Evolutionary conservation across 2,113 vertebrate genomes (phyloP).

Genomic region (Sialia sialis): DNA sequence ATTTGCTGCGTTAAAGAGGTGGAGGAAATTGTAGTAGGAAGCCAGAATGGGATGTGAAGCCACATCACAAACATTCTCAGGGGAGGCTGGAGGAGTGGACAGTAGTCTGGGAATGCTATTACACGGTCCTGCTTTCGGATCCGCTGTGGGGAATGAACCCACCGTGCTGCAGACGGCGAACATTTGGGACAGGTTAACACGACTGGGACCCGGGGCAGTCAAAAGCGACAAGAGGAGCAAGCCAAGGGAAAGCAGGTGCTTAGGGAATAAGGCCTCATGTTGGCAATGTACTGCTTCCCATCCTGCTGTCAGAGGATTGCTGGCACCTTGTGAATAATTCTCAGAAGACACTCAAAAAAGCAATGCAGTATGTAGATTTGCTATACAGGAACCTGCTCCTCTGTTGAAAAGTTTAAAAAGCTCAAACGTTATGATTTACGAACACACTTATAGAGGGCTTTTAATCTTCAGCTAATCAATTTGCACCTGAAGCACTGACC

Average conservation of each 20-base stretch:
- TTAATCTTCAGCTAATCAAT: not conserved
- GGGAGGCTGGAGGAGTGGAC: not conserved
- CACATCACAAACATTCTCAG: not conserved
- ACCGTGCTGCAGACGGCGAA: fast-evolving
- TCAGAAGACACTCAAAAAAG: not conserved
- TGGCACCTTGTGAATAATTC: not conserved
- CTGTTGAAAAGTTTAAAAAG: not conserved
- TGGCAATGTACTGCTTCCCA: not conserved
- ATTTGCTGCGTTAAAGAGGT: not conserved
- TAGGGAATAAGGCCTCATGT: not conserved
- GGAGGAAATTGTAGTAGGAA: not conserved
- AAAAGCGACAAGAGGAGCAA: not conserved
- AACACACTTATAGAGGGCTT: not conserved
- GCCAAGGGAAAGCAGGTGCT: not conserved
- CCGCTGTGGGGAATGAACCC: not conserved
- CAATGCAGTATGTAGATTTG: not conserved
- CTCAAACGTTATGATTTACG: fast-evolving
- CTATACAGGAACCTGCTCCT: not conserved
- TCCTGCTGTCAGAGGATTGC: not conserved
- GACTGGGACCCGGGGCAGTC: not conserved
- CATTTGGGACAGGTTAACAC: too few relatives aligned
- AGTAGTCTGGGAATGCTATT: not conserved
- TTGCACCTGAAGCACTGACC: not conserved
- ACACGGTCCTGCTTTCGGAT: too few relatives aligned
- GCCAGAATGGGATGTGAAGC: not conserved